Evolutionary conservation across 2,888 invertebrate species (phyloP).

Genomic region (Trissonchulus sp.): DNA sequence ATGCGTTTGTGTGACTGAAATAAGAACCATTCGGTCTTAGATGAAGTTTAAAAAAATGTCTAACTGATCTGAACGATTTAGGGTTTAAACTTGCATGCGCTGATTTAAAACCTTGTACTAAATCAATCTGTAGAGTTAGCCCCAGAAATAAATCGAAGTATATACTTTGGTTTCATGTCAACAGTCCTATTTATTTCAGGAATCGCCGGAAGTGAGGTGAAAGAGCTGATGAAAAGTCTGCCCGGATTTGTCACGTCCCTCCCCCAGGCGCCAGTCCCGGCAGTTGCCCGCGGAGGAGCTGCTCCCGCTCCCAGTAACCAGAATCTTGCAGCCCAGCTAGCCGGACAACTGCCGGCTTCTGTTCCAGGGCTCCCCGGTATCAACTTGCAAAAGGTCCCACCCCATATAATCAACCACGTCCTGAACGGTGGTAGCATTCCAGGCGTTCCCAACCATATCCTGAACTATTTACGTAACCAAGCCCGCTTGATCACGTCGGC

Average conservation of each 20-base stretch:
- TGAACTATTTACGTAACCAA: not conserved
- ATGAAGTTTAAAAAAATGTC: no score
- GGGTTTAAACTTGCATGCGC: no score
- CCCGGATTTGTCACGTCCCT: not conserved
- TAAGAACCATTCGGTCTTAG: no score
- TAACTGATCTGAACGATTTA: no score
- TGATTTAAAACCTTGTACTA: no score
- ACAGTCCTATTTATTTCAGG: no score
- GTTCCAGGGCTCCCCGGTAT: not conserved
- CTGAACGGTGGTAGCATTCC: constrained; percentile 48
- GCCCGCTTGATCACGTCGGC: not conserved
- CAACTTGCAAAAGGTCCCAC: constrained; percentile 36
- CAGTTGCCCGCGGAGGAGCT: not conserved
- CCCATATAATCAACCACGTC: constrained; percentile 44
- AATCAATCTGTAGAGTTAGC: no score
- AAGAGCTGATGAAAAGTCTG: constrained; percentile 8
- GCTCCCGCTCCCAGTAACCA: no score
- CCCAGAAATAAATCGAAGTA: no score
- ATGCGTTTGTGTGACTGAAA: no score
- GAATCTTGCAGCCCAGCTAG: no score
- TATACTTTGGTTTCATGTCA: no score
- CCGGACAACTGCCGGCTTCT: not conserved
- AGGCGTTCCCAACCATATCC: constrained; percentile 34
- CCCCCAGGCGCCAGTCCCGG: not conserved
- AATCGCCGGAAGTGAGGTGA: not conserved